Percentiles rank a stretch among this genome's conserved stretches.
Evolutionary conservation across 2,113 vertebrate species (phyloP).

Genomic region (Misgurnus anguillicaudatus): DNA sequence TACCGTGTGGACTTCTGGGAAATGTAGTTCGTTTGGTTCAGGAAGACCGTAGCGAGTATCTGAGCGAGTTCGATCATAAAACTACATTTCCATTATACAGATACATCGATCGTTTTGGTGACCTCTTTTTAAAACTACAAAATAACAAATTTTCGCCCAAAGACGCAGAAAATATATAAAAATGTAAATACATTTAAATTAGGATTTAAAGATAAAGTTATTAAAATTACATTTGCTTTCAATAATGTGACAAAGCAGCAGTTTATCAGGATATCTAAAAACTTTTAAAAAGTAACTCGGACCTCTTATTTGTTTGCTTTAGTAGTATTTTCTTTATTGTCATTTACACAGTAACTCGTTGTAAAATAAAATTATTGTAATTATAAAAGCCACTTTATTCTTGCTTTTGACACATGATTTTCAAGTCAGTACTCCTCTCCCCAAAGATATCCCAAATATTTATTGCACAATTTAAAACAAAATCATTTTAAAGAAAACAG

Average conservation of each 20-base stretch:
- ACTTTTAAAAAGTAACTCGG: neutral
- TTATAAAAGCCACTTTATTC: constrained; percentile 40
- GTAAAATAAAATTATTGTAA: constrained; percentile 30
- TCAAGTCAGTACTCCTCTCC: neutral
- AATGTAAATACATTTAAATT: neutral
- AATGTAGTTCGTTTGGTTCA: constrained; percentile 55
- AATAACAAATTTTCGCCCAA: neutral
- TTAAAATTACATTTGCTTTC: neutral
- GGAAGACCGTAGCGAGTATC: fast-evolving
- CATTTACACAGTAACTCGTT: constrained; percentile 33
- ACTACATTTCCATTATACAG: constrained; percentile 59
- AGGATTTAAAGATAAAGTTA: no score
- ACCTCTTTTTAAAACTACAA: constrained; percentile 10
- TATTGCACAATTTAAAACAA: constrained; percentile 47
- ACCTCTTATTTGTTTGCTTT: neutral
- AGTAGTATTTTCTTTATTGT: constrained; percentile 47
- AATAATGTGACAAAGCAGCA: neutral
- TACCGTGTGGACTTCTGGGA: constrained; percentile 62
- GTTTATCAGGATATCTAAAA: neutral
- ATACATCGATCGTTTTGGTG: neutral
- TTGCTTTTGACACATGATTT: neutral
- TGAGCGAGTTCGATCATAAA: neutral
- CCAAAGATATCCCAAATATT: constrained; percentile 30
- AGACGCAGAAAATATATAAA: neutral
- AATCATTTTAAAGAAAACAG: neutral